Percentiles rank a stretch among this genome's conserved stretches.
Evolutionary conservation across 2,113 vertebrate genomes (phyloP).

Genomic region (Noctilio leporinus): DNA sequence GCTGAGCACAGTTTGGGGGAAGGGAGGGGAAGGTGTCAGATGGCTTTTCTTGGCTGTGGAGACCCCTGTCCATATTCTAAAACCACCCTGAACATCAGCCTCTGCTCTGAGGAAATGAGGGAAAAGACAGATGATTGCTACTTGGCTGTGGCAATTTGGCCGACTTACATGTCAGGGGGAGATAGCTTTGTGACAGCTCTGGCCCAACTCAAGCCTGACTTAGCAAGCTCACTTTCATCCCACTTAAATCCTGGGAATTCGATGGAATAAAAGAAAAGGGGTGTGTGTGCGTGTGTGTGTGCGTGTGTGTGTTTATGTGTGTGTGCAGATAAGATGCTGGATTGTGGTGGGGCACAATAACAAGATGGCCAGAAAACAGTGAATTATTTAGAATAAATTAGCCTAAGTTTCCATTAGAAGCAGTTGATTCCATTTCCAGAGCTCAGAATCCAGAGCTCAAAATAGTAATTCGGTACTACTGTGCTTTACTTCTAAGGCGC

Average conservation of each 20-base stretch:
- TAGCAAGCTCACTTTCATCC: background rate
- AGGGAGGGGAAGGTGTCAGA: background rate
- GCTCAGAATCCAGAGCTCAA: background rate
- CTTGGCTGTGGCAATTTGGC: background rate
- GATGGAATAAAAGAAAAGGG: background rate
- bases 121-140: background rate
- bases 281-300: background rate
- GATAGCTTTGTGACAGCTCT: background rate
- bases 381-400: constrained; percentile 26
- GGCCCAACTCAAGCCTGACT: background rate
- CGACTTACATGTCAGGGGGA: background rate
- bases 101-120: constrained; percentile 9
- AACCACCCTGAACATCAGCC: background rate
- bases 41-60: constrained; percentile 10
- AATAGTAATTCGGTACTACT: background rate
- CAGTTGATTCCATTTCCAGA: background rate
- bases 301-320: background rate
- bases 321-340: background rate
- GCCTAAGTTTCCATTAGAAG: background rate
- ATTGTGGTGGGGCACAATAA: background rate
- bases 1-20: background rate
- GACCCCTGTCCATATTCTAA: background rate
- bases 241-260: constrained; percentile 3
- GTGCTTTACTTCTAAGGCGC: background rate
- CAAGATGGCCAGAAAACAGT: background rate